Conservation (phyloP, 1,140 invertebrate species). For the Hesperophylax magnus region DNA sequence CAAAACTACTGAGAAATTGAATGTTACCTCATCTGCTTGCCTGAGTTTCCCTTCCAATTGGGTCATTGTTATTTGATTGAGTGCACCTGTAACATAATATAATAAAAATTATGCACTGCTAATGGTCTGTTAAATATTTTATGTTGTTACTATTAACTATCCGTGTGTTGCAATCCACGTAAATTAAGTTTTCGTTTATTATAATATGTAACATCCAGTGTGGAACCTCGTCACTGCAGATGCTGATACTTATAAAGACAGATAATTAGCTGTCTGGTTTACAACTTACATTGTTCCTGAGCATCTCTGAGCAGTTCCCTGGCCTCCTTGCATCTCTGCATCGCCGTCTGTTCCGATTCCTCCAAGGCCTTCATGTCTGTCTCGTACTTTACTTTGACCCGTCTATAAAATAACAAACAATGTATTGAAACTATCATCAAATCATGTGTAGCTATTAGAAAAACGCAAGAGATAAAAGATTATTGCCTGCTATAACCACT, state of each 20-base stretch:
- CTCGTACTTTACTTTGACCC: constrained; percentile 82
- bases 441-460: too few species aligned
- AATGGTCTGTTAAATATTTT: too few species aligned
- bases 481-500: too few species aligned
- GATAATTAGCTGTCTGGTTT: too few species aligned
- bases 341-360: constrained; percentile 71
- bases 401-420: constrained; percentile 65
- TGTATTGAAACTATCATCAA: too few species aligned
- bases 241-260: too few species aligned
- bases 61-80: constrained; percentile 60
- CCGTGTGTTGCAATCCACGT: too few species aligned
- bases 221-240: too few species aligned
- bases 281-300: constrained; percentile 71
- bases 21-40: constrained; percentile 67
- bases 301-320: constrained; percentile 72
- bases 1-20: constrained; percentile 40
- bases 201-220: too few species aligned
- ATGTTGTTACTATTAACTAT: too few species aligned
- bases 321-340: constrained; percentile 72
- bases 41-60: constrained; percentile 67
- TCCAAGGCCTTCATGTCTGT: constrained; percentile 77
- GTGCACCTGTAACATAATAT: constrained; percentile 44
- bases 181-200: too few species aligned
- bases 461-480: too few species aligned
- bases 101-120: neutral